These are phyloP conservation scores for Fulica atra DNA, from an alignment of 2,113 vertebrate genomes.

Conservation along the genomic window DNA sequence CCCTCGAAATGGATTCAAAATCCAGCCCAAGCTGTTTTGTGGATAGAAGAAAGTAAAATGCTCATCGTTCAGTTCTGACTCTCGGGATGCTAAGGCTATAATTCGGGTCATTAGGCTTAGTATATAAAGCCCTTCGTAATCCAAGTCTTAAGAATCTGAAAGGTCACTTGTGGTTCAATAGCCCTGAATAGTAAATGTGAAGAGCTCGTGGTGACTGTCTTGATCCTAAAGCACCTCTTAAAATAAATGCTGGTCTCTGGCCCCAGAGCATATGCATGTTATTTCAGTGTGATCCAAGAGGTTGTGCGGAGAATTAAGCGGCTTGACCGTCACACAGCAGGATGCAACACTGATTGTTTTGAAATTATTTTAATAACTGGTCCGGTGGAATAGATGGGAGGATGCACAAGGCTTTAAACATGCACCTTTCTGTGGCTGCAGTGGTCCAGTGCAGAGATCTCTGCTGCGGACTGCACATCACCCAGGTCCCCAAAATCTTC, in stretches of 20 bases:
- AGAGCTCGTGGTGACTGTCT: not conserved
- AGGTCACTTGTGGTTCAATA: constrained; percentile 55
- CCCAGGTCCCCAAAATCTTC: not conserved
- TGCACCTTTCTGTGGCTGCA: not conserved
- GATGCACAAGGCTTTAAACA: not conserved
- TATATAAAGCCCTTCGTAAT: constrained; percentile 27
- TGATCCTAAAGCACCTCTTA: constrained; percentile 47
- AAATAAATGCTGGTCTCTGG: not conserved
- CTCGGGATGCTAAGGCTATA: constrained; percentile 33
- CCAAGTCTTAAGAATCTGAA: constrained; percentile 61
- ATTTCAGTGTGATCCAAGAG: not conserved
- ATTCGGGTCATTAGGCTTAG: constrained; percentile 65
- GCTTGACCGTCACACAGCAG: not conserved
- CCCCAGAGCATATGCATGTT: not conserved
- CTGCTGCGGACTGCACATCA: not conserved
- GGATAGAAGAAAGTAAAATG: constrained; percentile 35
- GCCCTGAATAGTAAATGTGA: constrained; percentile 49
- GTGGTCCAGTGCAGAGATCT: not conserved
- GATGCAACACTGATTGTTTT: not conserved
- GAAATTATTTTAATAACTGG: not conserved
- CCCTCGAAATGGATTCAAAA: constrained; percentile 41
- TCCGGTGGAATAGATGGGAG: not conserved
- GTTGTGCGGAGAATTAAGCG: not conserved
- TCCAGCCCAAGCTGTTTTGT: not conserved
- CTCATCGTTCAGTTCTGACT: constrained; percentile 20